A percentile compares a stretch with the other conserved stretches of the same genome.
phyloP scores from a whole-genome alignment of 2,888 invertebrate genomes.

The Phyto melanocephala region DNA sequence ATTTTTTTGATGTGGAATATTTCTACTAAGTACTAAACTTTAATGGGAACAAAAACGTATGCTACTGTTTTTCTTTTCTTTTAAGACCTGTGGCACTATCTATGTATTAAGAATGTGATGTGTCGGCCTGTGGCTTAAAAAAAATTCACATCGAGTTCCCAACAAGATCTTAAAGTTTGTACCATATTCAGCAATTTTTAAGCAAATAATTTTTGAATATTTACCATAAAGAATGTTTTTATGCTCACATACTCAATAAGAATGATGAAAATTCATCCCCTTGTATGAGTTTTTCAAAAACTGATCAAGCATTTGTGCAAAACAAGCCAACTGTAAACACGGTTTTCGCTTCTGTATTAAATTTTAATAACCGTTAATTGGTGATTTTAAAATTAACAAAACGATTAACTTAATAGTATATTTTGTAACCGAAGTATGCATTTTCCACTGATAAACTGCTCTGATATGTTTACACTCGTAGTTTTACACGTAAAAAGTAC shows the following conservation, averaged over 20 bases:
- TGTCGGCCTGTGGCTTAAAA: no score
- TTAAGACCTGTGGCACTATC: background rate
- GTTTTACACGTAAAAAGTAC: background rate
- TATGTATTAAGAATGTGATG: no score
- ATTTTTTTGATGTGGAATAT: slow-evolving; percentile 28
- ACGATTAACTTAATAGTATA: slow-evolving; percentile 19
- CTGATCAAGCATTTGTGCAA: slow-evolving; percentile 14
- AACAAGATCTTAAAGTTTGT: no score
- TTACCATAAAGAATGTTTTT: no score
- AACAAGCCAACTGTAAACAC: slow-evolving; percentile 3
- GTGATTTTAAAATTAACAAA: slow-evolving; percentile 47
- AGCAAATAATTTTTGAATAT: no score
- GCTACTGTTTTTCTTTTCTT: background rate
- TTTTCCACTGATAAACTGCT: slow-evolving; percentile 46
- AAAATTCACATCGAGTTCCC: no score
- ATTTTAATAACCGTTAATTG: slow-evolving; percentile 59
- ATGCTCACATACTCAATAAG: no score
- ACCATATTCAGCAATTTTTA: no score
- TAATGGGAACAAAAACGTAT: slow-evolving; percentile 15
- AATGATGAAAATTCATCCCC: background rate
- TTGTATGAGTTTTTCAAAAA: background rate
- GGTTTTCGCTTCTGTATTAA: slow-evolving; percentile 8
- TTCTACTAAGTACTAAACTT: slow-evolving; percentile 18
- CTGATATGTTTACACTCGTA: slow-evolving; percentile 17
- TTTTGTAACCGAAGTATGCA: slow-evolving; percentile 11